Percentiles rank a stretch among this genome's conserved stretches.
phyloP scores from a whole-genome alignment of 2,888 invertebrate species.

The Hemicrepidius hirtus region DNA sequence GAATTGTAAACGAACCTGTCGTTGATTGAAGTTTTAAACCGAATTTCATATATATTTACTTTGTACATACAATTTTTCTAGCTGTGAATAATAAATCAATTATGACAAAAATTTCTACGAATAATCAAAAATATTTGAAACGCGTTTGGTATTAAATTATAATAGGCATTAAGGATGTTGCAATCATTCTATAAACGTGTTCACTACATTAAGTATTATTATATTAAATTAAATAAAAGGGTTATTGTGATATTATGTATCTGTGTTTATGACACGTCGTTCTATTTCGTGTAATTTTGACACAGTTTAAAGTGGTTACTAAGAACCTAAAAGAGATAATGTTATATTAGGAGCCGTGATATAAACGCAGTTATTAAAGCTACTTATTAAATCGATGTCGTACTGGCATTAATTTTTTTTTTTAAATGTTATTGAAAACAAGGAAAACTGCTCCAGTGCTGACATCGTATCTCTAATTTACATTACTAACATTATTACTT shows the following conservation, averaged over 20 bases:
- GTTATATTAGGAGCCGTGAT: constrained; percentile 11
- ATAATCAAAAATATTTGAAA: constrained; percentile 14
- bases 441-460: too few relatives aligned
- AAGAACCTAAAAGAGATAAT: not conserved
- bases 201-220: constrained; percentile 44
- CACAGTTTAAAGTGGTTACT: not conserved
- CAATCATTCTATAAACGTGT: constrained; percentile 47
- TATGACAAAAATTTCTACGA: constrained; percentile 47
- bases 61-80: constrained; percentile 60
- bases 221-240: constrained; percentile 13
- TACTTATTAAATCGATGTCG: not conserved
- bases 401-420: too few relatives aligned
- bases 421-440: too few relatives aligned
- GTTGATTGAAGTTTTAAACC: constrained; percentile 31
- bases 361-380: not conserved
- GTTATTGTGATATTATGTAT: constrained; percentile 18
- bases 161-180: constrained; percentile 30
- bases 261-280: constrained; percentile 13
- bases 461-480: too few relatives aligned
- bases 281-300: not conserved
- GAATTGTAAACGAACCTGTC: not conserved
- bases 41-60: constrained; percentile 45
- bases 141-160: constrained; percentile 12
- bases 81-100: constrained; percentile 67
- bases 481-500: too few relatives aligned